These are phyloP conservation scores for Gallinago nigripennis DNA, from an alignment of 2,797 vertebrate genomes.

Conservation along the genomic window DNA sequence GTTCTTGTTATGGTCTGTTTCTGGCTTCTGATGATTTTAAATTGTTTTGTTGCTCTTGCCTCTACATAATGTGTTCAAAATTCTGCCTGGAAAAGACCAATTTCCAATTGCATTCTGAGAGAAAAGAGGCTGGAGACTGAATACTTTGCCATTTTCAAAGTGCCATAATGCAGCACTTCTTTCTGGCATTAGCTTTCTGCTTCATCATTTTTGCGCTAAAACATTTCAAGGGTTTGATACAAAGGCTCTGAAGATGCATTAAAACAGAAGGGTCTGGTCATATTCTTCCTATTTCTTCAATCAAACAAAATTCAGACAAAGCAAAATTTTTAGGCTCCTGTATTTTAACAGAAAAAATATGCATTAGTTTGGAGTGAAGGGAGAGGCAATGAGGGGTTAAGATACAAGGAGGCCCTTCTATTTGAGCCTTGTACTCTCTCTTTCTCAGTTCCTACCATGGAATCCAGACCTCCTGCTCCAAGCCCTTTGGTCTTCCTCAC, in stretches of 20 bases:
- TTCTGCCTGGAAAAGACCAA: neutral
- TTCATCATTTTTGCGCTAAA: neutral
- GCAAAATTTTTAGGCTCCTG: neutral
- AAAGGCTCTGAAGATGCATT: neutral
- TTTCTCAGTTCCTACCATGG: neutral
- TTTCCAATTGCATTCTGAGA: neutral
- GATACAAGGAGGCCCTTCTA: neutral
- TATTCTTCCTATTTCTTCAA: neutral
- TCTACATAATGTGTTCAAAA: neutral
- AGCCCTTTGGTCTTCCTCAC: neutral
- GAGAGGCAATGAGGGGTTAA: neutral
- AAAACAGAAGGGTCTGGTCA: neutral
- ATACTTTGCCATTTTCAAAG: neutral
- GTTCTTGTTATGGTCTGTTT: neutral
- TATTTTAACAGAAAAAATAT: neutral
- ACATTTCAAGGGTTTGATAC: neutral
- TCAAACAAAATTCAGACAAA: neutral
- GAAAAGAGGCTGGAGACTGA: neutral
- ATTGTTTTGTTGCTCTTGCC: neutral
- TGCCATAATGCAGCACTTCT: neutral
- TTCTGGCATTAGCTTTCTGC: neutral
- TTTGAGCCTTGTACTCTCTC: neutral
- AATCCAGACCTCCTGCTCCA: neutral
- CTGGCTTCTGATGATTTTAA: neutral
- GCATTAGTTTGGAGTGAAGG: neutral